phyloP scores from a whole-genome alignment of 1,140 invertebrate genomes.

The Rhyacophila brunnea region DNA sequence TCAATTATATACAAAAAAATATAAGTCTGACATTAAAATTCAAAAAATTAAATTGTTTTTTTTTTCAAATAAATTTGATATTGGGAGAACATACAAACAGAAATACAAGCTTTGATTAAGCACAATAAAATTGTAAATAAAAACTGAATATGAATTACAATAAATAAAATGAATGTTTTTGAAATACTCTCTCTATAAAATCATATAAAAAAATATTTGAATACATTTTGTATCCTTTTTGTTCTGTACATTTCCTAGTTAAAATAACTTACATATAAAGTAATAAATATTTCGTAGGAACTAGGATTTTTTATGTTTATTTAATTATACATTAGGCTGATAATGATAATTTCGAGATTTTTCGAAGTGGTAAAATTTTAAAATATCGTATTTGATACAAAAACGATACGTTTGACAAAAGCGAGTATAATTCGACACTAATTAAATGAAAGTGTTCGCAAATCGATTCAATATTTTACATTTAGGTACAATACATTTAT shows the following conservation, averaged over 20 bases:
- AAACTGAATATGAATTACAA: conserved; percentile 11
- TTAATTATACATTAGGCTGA: conserved; percentile 2
- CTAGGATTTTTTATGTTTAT: conserved; percentile 4
- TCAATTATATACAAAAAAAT: conserved; percentile 21
- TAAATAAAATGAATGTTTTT: conserved; percentile 4
- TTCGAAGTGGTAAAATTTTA: conserved; percentile 17
- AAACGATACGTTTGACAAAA: conserved; percentile 12
- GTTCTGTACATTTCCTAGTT: neutral
- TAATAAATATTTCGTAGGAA: conserved; percentile 25
- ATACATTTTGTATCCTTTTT: neutral
- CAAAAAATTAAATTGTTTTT: neutral
- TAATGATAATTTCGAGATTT: conserved; percentile 18
- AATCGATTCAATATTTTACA: too few species aligned
- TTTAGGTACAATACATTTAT: too few species aligned
- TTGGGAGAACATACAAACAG: neutral
- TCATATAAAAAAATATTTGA: too few species aligned
- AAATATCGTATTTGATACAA: conserved; percentile 25
- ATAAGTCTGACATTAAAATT: neutral
- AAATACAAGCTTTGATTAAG: neutral
- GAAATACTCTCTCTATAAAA: too few species aligned
- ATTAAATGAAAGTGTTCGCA: too few species aligned
- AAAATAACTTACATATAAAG: conserved; percentile 8
- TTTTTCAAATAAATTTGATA: too few species aligned
- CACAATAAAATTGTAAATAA: neutral
- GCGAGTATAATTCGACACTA: neutral